These are phyloP conservation scores for Brachionus angularis DNA, from an alignment of 1,140 invertebrate genomes.

Conservation along the genomic window DNA sequence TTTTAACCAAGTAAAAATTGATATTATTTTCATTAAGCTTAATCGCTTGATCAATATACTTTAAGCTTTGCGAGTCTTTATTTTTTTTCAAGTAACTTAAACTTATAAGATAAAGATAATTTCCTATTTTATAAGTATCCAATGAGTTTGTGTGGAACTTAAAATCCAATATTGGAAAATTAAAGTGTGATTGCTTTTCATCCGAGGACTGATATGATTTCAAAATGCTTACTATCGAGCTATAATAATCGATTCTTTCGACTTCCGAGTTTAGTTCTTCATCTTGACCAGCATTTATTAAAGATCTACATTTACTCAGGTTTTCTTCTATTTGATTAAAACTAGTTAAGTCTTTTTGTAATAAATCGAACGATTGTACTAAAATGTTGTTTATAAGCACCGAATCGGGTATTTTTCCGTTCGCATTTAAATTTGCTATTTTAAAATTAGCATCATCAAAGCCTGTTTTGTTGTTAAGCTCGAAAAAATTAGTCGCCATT, in stretches of 20 bases:
- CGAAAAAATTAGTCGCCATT: conserved; percentile 8
- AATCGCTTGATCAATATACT: conserved; percentile 17
- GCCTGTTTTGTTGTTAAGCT: not conserved
- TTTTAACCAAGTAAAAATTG: conserved; percentile 30
- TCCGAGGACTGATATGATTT: conserved; percentile 10
- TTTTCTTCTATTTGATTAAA: not conserved
- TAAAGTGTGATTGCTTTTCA: not conserved
- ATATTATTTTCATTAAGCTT: not conserved
- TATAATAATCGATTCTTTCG: conserved; percentile 8
- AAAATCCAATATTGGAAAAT: not conserved
- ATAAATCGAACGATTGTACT: conserved; percentile 15
- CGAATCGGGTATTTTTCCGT: not conserved
- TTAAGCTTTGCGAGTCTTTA: not conserved
- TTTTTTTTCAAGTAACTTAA: not conserved
- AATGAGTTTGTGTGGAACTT: conserved; percentile 9
- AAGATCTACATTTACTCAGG: not conserved
- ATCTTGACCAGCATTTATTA: not conserved
- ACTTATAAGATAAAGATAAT: conserved; percentile 32
- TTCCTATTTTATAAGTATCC: conserved; percentile 10
- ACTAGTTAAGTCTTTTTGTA: not conserved
- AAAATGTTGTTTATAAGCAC: not conserved
- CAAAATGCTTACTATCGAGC: conserved; percentile 1
- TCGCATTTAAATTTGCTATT: not conserved
- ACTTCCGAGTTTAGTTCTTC: conserved; percentile 1
- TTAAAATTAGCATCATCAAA: not conserved